A percentile compares a stretch with the other conserved stretches of the same genome.
Evolutionary conservation across 2,888 invertebrate species (phyloP).

Genomic region (Zaprionus lineosus): DNA sequence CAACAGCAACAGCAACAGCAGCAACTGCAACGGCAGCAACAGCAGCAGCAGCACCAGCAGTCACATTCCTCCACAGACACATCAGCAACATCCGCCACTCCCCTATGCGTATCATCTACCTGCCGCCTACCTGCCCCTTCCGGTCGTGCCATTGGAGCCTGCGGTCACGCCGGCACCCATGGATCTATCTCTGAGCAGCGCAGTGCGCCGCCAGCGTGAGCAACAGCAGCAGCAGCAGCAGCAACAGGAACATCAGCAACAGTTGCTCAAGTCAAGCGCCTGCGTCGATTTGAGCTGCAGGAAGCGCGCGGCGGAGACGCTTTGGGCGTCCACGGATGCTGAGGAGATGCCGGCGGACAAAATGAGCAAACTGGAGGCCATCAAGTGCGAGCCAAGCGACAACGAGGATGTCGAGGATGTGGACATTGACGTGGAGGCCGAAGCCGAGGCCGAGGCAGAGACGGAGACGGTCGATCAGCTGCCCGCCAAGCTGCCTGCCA

Average conservation of each 20-base stretch:
- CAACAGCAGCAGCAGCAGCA: conserved; percentile 43
- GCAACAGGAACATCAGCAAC: conserved; percentile 40
- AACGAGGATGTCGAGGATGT: conserved; percentile 46
- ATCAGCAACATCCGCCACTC: conserved; percentile 31
- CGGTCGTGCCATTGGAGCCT: conserved; percentile 24
- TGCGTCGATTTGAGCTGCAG: conserved; percentile 80
- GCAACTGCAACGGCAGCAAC: conserved; percentile 17
- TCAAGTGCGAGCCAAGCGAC: conserved; percentile 46
- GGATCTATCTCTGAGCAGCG: conserved; percentile 79
- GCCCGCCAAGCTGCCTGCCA: conserved; percentile 62
- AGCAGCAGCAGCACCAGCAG: conserved; percentile 41
- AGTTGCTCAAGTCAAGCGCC: conserved; percentile 28
- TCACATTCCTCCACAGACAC: conserved; percentile 43
- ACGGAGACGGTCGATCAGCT: conserved; percentile 18
- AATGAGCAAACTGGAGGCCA: conserved; percentile 67
- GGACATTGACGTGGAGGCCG: conserved; percentile 47
- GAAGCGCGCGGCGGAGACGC: conserved; percentile 68
- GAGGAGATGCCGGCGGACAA: conserved; percentile 64
- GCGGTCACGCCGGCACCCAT: conserved; percentile 72
- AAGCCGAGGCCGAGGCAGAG: conserved; percentile 43
- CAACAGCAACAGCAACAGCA: conserved; percentile 38
- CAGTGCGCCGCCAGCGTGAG: conserved; percentile 61
- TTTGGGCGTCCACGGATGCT: conserved; percentile 20
- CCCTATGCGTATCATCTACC: conserved; percentile 45
- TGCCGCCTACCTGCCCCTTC: conserved; percentile 35